Conservation (phyloP, 1,140 invertebrate genomes). For the Caenorhabditis elegans region DNA sequence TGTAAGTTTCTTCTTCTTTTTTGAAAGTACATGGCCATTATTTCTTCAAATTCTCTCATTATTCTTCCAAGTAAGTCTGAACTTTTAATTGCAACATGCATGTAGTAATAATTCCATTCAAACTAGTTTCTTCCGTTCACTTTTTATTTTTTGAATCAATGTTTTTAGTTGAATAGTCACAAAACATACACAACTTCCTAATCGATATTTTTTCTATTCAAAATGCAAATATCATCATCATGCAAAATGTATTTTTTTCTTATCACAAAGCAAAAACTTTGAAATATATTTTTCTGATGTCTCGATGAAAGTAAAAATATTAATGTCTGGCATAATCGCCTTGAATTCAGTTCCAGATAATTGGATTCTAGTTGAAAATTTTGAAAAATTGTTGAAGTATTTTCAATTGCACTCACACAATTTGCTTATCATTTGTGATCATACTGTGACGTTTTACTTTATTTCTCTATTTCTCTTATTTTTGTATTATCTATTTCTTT, state of each 20-base stretch:
- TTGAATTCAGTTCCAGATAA: background rate
- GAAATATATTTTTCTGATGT: background rate
- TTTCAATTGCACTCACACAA: background rate
- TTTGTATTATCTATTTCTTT: too few species aligned
- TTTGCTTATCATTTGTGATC: background rate
- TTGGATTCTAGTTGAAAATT: background rate
- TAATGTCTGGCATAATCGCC: too few species aligned
- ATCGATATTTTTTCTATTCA: background rate
- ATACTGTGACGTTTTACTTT: background rate
- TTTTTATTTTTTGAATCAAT: too few species aligned
- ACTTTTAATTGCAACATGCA: too few species aligned
- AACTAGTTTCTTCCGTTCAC: too few species aligned
- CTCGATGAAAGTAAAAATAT: background rate
- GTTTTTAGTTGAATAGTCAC: background rate
- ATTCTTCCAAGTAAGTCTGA: too few species aligned
- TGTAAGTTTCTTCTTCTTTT: too few species aligned
- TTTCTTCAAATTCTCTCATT: too few species aligned
- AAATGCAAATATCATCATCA: constrained; percentile 3
- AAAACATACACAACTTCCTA: background rate
- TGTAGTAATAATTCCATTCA: too few species aligned
- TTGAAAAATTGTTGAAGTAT: background rate
- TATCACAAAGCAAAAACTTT: background rate
- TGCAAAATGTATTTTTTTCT: background rate
- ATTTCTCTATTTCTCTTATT: background rate
- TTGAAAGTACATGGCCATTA: too few species aligned